phyloP scores from a whole-genome alignment of 1,140 invertebrate genomes.

The Paramacrobiotus metropolitanus region DNA sequence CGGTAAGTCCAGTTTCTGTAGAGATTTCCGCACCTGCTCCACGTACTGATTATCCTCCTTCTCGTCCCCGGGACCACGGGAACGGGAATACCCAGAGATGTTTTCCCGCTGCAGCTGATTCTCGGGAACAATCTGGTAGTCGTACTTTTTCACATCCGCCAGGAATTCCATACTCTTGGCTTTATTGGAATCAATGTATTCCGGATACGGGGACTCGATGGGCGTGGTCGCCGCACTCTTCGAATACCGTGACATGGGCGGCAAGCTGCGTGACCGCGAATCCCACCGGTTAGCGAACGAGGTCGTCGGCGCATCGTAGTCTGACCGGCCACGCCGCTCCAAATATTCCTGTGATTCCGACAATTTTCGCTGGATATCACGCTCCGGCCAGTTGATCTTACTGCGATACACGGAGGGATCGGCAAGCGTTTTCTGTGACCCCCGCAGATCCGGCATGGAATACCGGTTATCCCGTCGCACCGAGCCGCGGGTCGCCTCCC shows the following conservation, averaged over 20 bases:
- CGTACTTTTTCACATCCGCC: neutral
- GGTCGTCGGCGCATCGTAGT: neutral
- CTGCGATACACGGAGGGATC: neutral
- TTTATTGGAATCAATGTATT: neutral
- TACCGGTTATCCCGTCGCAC: neutral
- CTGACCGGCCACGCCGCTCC: neutral
- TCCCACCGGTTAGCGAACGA: slow-evolving; percentile 1
- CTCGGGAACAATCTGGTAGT: slow-evolving; percentile 2
- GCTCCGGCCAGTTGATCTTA: slow-evolving; percentile 2
- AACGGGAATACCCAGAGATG: neutral
- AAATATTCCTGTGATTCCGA: neutral
- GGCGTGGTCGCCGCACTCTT: slow-evolving; percentile 1
- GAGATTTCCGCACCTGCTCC: neutral
- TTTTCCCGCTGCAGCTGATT: slow-evolving; percentile 1
- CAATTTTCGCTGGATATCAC: neutral
- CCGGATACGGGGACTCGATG: neutral
- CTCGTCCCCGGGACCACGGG: neutral
- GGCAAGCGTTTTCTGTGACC: neutral
- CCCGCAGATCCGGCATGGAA: neutral
- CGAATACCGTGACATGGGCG: slow-evolving; percentile 2
- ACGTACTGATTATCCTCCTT: neutral
- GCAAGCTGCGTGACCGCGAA: neutral
- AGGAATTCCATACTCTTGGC: slow-evolving; percentile 1
- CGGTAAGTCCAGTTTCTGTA: neutral
- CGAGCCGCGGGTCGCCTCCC: neutral